Evolutionary conservation across 2,797 vertebrate species (phyloP).

Genomic region (Pipistrellus pygmaeus): DNA sequence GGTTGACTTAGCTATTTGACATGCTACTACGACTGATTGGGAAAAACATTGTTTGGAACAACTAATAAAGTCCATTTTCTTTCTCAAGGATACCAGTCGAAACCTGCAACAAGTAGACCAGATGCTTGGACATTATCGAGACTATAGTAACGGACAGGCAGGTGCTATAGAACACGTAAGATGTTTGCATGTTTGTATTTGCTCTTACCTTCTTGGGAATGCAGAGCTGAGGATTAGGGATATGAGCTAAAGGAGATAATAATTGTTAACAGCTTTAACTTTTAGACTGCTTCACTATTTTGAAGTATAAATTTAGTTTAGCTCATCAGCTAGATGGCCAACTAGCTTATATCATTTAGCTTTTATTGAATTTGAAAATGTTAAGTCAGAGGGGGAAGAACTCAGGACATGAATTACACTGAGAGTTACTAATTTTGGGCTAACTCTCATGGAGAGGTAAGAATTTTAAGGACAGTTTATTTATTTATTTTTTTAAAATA

Average conservation of each 20-base stretch:
- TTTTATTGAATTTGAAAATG: conserved; percentile 44
- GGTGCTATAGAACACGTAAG: conserved; percentile 93
- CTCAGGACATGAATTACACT: neutral
- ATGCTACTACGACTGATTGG: neutral
- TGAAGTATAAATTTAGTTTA: conserved; percentile 60
- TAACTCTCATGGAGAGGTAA: neutral
- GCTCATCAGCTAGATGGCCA: neutral
- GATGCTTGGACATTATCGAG: conserved; percentile 95
- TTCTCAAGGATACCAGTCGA: conserved; percentile 93
- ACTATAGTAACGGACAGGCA: conserved; percentile 92
- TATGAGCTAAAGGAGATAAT: neutral
- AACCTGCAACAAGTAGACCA: conserved; percentile 94
- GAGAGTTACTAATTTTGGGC: conserved; percentile 26
- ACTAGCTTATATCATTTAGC: neutral
- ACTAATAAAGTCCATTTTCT: conserved; percentile 62
- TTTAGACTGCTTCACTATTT: conserved; percentile 47
- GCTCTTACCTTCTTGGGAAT: neutral
- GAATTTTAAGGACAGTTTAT: conserved; percentile 50
- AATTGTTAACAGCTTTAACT: conserved; percentile 27
- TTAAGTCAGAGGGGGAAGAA: conserved; percentile 14
- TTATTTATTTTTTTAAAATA: neutral
- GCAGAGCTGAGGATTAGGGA: neutral
- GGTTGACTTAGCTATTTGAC: conserved; percentile 32
- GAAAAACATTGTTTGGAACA: conserved; percentile 32
- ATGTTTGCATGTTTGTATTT: conserved; percentile 47